Percentiles rank a stretch among this genome's conserved stretches.
Evolutionary conservation across 2,888 invertebrate genomes (phyloP).

Genomic region (Phymatocera aterrima): DNA sequence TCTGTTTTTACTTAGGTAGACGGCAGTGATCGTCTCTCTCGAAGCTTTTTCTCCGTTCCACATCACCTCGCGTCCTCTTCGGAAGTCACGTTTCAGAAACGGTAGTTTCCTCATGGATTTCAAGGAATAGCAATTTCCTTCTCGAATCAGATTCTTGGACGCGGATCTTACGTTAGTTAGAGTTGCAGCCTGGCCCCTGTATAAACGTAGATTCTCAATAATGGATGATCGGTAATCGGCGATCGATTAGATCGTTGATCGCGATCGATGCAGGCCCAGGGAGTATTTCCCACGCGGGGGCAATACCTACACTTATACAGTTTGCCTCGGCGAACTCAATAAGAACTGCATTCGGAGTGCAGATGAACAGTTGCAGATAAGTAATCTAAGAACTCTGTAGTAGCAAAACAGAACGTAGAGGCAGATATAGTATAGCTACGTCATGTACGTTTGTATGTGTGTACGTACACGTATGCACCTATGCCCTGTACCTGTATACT

Average conservation of each 20-base stretch:
- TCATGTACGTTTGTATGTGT: too few relatives aligned
- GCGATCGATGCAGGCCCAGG: not conserved
- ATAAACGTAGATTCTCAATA: not conserved
- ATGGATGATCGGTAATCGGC: slow-evolving; percentile 7
- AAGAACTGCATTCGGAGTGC: not conserved
- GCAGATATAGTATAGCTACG: not conserved
- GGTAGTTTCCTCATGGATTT: too few relatives aligned
- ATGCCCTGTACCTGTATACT: too few relatives aligned
- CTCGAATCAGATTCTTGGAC: not conserved
- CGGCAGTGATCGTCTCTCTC: not conserved
- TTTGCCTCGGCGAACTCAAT: not conserved
- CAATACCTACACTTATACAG: not conserved
- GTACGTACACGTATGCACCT: too few relatives aligned
- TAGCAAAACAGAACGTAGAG: too few relatives aligned
- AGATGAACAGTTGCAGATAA: slow-evolving; percentile 7
- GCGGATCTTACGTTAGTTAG: not conserved
- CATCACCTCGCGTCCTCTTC: too few relatives aligned
- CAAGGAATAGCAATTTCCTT: too few relatives aligned
- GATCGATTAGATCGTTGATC: too few relatives aligned
- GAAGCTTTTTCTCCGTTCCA: not conserved
- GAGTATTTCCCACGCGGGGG: not conserved
- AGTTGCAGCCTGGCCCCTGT: not conserved
- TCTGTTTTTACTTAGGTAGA: not conserved
- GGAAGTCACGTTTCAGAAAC: too few relatives aligned
- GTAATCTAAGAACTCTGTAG: slow-evolving; percentile 17